Conservation (phyloP, 2,797 vertebrate species). For the Pogoniulus pusillus region DNA sequence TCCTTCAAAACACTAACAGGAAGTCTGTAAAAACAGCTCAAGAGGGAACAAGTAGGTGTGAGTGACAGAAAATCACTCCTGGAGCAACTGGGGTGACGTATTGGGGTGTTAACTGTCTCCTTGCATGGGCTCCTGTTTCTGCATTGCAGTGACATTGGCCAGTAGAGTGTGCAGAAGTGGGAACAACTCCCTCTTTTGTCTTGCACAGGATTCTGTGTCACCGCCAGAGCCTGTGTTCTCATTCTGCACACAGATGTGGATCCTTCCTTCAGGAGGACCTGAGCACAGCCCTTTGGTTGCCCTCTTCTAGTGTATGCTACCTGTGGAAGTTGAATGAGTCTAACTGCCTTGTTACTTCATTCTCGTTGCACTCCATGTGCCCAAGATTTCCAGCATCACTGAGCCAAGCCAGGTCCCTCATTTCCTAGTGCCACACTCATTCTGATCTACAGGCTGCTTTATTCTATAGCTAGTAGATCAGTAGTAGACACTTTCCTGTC, state of each 20-base stretch:
- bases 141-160: neutral
- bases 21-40: neutral
- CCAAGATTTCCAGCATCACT: neutral
- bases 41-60: neutral
- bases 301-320: neutral
- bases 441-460: neutral
- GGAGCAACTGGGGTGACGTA: neutral
- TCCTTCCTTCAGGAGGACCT: neutral
- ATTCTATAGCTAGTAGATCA: neutral
- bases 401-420: neutral
- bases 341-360: neutral
- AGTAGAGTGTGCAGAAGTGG: too few relatives aligned
- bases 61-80: too few relatives aligned
- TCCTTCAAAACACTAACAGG: neutral
- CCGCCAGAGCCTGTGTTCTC: neutral
- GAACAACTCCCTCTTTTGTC: neutral
- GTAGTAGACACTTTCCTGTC: neutral
- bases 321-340: neutral
- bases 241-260: neutral
- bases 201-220: neutral
- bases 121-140: neutral
- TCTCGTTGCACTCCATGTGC: accelerated
- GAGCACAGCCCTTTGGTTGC: neutral
- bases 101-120: neutral
- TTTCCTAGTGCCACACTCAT: neutral